Evolutionary conservation across 1,140 invertebrate species (phyloP).

Genomic region (Philotrypesis tridentata): DNA sequence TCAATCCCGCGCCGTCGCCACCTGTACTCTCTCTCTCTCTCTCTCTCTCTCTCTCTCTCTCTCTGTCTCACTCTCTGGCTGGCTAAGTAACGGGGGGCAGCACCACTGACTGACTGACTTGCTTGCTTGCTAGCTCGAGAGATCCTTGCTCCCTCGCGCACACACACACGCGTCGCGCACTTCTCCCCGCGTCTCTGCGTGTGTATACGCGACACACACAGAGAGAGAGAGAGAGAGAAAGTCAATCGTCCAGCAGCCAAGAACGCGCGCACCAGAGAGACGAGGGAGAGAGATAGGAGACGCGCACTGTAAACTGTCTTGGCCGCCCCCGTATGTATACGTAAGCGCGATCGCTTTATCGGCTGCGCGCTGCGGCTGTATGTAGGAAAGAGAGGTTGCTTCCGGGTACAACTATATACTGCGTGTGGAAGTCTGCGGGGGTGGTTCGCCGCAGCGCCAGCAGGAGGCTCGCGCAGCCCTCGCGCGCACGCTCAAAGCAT

Average conservation of each 20-base stretch:
- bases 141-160: neutral
- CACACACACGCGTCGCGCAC: neutral
- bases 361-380: neutral
- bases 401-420: neutral
- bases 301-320: too few species aligned
- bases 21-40: neutral
- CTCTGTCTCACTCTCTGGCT: neutral
- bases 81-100: too few species aligned
- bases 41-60: neutral
- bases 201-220: too few species aligned
- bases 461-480: neutral
- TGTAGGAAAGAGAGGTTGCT: neutral
- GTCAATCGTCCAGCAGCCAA: neutral
- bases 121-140: neutral
- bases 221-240: too few species aligned
- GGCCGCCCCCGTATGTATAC: too few species aligned
- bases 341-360: too few species aligned
- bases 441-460: slow-evolving; percentile 11
- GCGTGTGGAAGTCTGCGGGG: neutral
- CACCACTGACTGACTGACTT: neutral
- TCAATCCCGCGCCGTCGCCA: neutral
- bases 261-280: too few species aligned
- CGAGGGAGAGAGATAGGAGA: too few species aligned
- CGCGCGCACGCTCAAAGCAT: neutral
- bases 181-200: neutral